Evolutionary conservation across 2,113 vertebrate genomes (phyloP), one percentile per base, ranked within the genome.

Genomic region (Melanerpes formicivorus): DNA sequence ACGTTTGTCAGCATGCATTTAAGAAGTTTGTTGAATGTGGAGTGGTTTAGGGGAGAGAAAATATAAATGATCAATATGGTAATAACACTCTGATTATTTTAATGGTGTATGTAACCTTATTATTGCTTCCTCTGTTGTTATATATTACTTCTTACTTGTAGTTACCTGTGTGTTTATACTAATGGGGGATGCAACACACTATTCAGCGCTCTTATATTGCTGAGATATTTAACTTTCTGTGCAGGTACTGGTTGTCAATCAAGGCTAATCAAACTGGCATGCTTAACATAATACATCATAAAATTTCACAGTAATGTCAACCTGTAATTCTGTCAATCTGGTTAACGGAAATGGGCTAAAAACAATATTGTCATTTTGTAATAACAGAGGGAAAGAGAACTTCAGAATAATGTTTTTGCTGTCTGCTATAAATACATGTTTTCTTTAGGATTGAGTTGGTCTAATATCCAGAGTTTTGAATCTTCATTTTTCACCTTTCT

Each of bases 281-380:
- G 87, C 94, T 97, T 98, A 98, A 97, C 97, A 96, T 97, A 97
- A 97, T 97, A 97, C 94, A 96, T 98, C 97, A 97, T 97, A 97
- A 97, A 98, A 98, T 97, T 98, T 98, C 97, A 97, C 97, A 97
- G 97, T 97, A 97, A 97, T 97, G 97, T 98, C 98, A 98, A 97
- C 97, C 97, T 98, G 95, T 97, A 97, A 98, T 97, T 97, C 97
- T 97, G 96, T 98, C 98, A 98, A 73, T 97, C 97, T 98, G 96
- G 96, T 96, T 97, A 96, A 97, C 95, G 92, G 93, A 97, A 97
- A 93, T 80, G 88, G 95, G 95, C 95, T 97, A 96, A 97, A 97
- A 97, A 95, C 96, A 98, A 95, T 98, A 97, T 95, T 97, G 97
- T 96, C 94, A 94, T 97, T 97, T 97, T 97, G 93, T 97, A 97